Evolutionary conservation across 2,797 vertebrate genomes (phyloP).

Genomic region (Hirundo rustica): DNA sequence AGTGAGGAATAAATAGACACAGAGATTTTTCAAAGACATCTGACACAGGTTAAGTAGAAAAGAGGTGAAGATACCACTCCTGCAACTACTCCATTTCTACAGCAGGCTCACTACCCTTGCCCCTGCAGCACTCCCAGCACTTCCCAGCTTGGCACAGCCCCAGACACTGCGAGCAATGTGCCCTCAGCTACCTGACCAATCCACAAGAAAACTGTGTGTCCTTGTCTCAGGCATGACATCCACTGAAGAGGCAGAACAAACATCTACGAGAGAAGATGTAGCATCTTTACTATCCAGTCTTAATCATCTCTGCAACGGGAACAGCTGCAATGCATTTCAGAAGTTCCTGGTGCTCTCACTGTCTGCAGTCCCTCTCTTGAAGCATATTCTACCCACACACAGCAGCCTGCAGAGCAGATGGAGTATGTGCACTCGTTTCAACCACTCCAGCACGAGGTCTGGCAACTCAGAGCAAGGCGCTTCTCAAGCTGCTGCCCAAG

Average conservation of each 20-base stretch:
- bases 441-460: neutral
- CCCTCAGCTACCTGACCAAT: neutral
- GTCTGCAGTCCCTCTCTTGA: neutral
- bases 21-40: neutral
- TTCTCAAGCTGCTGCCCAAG: neutral
- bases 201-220: neutral
- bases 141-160: neutral
- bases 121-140: neutral
- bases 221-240: neutral
- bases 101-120: neutral
- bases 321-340: neutral
- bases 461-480: neutral
- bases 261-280: neutral
- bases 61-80: neutral
- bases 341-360: neutral
- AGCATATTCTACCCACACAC: neutral
- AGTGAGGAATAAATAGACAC: neutral
- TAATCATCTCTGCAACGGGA: neutral
- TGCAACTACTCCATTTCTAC: neutral
- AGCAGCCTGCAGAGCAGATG: neutral
- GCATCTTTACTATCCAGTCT: neutral
- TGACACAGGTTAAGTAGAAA: neutral
- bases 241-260: neutral
- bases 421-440: rapidly evolving
- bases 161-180: rapidly evolving